A percentile compares a stretch with the other conserved stretches of the same genome.
Evolutionary conservation across 2,888 invertebrate species (phyloP).

Genomic region (Harpagoxenus sublaevis): DNA sequence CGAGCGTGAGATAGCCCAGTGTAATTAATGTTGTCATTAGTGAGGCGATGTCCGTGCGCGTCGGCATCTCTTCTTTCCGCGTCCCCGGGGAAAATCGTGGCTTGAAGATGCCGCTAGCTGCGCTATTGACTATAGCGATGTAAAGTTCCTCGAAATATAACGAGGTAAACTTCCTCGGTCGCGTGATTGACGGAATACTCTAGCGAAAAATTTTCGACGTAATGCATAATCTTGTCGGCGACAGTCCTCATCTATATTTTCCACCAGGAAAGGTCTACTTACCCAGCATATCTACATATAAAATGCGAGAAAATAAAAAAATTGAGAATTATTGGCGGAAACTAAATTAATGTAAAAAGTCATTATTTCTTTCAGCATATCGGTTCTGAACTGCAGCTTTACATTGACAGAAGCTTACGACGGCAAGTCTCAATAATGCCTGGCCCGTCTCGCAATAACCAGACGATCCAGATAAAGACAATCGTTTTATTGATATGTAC

Average conservation of each 20-base stretch:
- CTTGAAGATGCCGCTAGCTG: constrained; percentile 3
- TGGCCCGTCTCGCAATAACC: constrained; percentile 8
- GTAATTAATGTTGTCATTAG: constrained; percentile 70
- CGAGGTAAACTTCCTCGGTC: constrained; percentile 14
- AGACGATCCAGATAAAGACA: constrained; percentile 75
- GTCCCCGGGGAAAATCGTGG: constrained; percentile 27
- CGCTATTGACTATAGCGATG: background rate
- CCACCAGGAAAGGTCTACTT: background rate
- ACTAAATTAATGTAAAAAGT: background rate
- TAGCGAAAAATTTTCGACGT: constrained; percentile 16
- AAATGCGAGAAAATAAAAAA: background rate
- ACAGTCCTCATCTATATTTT: background rate
- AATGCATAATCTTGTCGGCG: background rate
- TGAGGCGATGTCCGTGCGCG: constrained; percentile 28
- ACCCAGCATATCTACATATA: background rate
- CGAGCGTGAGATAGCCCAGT: constrained; percentile 58
- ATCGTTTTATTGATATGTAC: constrained; percentile 85
- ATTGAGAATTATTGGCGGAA: background rate
- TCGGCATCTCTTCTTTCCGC: constrained; percentile 52
- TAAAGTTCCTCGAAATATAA: constrained; percentile 33
- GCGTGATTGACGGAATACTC: constrained; percentile 25
- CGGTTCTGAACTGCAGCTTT: background rate
- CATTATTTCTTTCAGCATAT: background rate
- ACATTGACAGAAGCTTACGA: background rate
- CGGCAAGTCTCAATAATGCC: background rate